Percentiles rank a stretch among this genome's conserved stretches.
Evolutionary conservation across 2,888 invertebrate genomes (phyloP).

Genomic region (Cryptus viduatorius): DNA sequence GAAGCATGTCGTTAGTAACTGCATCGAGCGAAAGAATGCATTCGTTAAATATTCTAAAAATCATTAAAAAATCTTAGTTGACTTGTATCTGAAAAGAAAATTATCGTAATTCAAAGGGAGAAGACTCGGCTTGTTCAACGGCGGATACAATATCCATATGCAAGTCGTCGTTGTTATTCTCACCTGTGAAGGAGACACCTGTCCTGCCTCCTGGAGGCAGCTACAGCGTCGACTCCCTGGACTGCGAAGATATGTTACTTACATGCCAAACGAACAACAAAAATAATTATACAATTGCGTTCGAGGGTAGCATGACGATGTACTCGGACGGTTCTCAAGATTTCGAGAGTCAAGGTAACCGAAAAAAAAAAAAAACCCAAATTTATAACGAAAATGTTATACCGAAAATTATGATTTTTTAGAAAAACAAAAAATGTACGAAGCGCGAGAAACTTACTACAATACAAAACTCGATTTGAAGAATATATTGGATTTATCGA

Average conservation of each 20-base stretch:
- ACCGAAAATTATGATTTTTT: conserved; percentile 44
- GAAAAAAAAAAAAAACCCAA: neutral
- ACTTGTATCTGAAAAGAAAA: conserved; percentile 25
- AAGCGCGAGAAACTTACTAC: conserved; percentile 79
- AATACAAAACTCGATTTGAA: conserved; percentile 79
- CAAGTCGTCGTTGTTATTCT: conserved; percentile 96
- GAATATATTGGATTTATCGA: conserved; percentile 89
- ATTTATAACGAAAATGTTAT: conserved; percentile 11
- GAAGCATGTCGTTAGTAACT: conserved; percentile 34
- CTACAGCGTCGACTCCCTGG: conserved; percentile 96
- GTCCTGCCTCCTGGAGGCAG: conserved; percentile 89
- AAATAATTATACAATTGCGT: conserved; percentile 97
- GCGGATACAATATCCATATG: conserved; percentile 94
- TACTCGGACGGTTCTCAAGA: conserved; percentile 90
- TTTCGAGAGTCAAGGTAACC: conserved; percentile 83
- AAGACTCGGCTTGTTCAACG: conserved; percentile 91
- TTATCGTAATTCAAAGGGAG: conserved; percentile 86
- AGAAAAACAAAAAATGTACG: conserved; percentile 83
- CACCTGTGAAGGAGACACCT: conserved; percentile 93
- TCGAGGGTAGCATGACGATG: conserved; percentile 94
- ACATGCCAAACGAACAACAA: conserved; percentile 96
- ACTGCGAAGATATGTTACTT: conserved; percentile 95
- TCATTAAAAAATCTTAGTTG: neutral
- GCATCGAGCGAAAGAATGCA: conserved; percentile 16
- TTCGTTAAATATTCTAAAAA: neutral